Evolutionary conservation across 2,888 invertebrate species (phyloP).

Genomic region (Atrina japonica): DNA sequence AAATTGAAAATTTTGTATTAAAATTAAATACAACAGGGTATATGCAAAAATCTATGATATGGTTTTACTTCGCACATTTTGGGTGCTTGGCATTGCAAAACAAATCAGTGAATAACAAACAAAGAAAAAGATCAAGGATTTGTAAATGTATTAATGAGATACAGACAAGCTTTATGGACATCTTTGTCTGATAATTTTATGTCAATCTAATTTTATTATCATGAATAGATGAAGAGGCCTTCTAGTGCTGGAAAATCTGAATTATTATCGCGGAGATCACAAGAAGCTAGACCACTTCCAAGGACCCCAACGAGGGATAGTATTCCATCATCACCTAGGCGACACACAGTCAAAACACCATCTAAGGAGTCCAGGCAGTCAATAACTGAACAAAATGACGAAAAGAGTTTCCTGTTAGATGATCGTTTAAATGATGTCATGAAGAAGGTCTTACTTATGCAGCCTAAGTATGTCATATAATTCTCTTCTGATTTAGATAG

Average conservation of each 20-base stretch:
- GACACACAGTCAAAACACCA: conserved; percentile 8
- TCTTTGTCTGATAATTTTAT: too few species aligned
- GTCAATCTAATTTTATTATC: background rate
- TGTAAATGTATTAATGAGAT: too few species aligned
- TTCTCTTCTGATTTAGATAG: too few species aligned
- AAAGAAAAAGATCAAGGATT: too few species aligned
- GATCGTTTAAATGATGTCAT: conserved; percentile 68
- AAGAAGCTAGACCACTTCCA: conserved; percentile 11
- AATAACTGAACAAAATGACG: background rate
- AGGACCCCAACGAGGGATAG: background rate
- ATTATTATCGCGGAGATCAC: conserved; percentile 16
- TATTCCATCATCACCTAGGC: background rate
- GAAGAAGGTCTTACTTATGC: conserved; percentile 73
- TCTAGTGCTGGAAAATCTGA: conserved; percentile 20
- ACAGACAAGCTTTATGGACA: too few species aligned
- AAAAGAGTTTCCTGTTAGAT: conserved; percentile 38
- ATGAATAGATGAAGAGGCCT: conserved; percentile 22
- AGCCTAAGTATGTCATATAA: conserved; percentile 70
- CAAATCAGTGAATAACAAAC: too few species aligned
- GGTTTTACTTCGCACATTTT: too few species aligned
- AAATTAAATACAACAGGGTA: too few species aligned
- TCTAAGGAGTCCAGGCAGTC: conserved; percentile 11
- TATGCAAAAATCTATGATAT: too few species aligned
- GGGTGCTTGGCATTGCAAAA: too few species aligned
- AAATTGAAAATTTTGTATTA: too few species aligned